Conservation (phyloP, 2,113 vertebrate species). For the Hylia prasina region DNA sequence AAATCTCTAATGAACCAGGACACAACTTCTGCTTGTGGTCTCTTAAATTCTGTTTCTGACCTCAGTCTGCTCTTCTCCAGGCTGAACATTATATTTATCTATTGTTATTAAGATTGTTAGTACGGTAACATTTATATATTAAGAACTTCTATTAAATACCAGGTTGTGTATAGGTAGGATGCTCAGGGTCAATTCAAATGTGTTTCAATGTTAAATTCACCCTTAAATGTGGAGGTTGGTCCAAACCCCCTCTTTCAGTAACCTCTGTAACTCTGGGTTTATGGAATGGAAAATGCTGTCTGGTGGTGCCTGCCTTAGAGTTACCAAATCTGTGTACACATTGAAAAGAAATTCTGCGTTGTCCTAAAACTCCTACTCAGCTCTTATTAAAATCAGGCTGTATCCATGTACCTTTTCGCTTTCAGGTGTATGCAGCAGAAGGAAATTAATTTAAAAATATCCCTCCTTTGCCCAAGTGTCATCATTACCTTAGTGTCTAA, state of each 20-base stretch:
- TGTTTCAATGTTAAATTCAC: background rate
- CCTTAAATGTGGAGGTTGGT: background rate
- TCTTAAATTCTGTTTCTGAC: background rate
- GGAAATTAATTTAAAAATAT: constrained; percentile 23
- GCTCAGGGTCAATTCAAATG: background rate
- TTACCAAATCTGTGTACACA: background rate
- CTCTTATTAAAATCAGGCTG: background rate
- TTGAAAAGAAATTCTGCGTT: background rate
- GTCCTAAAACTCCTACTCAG: background rate
- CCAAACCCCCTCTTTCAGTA: background rate
- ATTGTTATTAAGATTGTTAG: background rate
- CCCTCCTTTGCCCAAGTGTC: constrained; percentile 30
- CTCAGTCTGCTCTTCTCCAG: background rate
- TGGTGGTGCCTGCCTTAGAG: background rate
- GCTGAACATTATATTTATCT: background rate
- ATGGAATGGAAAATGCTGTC: background rate
- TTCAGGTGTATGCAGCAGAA: constrained; percentile 18
- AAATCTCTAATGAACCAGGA: background rate
- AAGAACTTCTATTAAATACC: background rate
- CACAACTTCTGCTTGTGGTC: background rate
- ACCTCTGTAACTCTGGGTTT: background rate
- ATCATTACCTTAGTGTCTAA: constrained; percentile 44
- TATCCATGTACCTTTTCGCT: background rate
- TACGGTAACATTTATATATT: background rate
- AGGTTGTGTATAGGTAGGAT: background rate